Evolutionary conservation across 2,888 invertebrate species (phyloP), one percentile per base, ranked within the genome.

Genomic region (Calameuta idolon): DNA sequence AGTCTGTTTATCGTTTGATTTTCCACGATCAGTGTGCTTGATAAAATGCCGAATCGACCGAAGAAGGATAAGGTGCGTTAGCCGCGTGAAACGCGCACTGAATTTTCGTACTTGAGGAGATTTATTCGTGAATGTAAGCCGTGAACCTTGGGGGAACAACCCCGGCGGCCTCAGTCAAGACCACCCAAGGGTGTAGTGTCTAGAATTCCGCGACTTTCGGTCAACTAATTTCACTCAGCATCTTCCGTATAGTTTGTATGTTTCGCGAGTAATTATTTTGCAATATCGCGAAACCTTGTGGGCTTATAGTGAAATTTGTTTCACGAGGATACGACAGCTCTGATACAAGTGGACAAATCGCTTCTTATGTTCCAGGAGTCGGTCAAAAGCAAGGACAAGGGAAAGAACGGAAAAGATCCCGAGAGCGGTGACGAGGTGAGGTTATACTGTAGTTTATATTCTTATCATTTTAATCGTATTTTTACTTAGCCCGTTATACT

Each of bases 341-440:
- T 55, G 23, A 55, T 55, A 55, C 23, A 23, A 55, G 55, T 55
- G 55, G 55, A 34, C 69, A n/a, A 30, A 30, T 37, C 55, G 73
- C 73, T 68, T 74, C 12, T 76, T 78, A 75, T 86, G 85, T 91
- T 91, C 80, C 86, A 92, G 92, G 92, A 92, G 81, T 83, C 91
- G 80, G 85, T 86, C 79, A 92, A 92, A 86, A 82, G 85, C 84
- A 91, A 90, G 88, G 90, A 90, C 84, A 91, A 91, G 87, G 90
- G 88, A 82, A 91, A 91, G 84, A 92, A 92, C 85, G 92, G 91
- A 84, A 91, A 91, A 86, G 91, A 92, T 81, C 85, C 83, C 77
- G 92, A 91, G 79, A 83, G 86, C 80, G 87, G 84, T 76, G 92
- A 91, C 81, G 92, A 92, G 91, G 92, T 92, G 89, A 91, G 89